These are phyloP conservation scores for Morpho helenor DNA, from an alignment of 2,888 invertebrate genomes.

Conservation along the genomic window DNA sequence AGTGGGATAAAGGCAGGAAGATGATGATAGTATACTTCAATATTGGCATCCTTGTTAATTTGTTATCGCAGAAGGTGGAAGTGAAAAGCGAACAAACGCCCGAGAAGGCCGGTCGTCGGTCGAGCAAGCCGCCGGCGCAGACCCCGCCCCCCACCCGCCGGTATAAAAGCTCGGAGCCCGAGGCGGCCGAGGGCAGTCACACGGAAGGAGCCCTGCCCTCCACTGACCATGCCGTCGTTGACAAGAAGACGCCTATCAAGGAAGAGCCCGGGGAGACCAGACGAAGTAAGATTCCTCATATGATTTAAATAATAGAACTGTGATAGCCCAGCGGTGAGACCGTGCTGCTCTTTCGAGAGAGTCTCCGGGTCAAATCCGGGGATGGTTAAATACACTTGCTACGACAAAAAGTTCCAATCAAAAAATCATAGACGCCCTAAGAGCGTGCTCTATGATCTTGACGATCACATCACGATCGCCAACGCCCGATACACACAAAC, in stretches of 20 bases:
- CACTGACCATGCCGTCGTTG: conserved; percentile 22
- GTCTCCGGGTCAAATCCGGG: too few species aligned
- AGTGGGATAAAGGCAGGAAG: too few species aligned
- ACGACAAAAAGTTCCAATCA: too few species aligned
- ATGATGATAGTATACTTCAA: too few species aligned
- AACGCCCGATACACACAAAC: too few species aligned
- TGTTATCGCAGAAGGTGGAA: conserved; percentile 63
- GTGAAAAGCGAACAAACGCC: conserved; percentile 66
- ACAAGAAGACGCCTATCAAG: conserved; percentile 50
- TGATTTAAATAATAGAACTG: too few species aligned
- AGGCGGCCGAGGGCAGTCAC: conserved; percentile 60
- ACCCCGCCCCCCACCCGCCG: conserved; percentile 59
- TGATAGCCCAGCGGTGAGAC: too few species aligned
- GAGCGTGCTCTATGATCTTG: too few species aligned
- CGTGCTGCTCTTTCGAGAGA: too few species aligned
- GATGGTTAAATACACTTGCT: too few species aligned
- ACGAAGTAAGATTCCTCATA: conserved; percentile 41
- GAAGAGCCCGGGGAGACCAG: conserved; percentile 53
- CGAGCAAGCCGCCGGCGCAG: conserved; percentile 53
- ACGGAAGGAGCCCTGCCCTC: conserved; percentile 55
- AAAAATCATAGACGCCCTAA: too few species aligned
- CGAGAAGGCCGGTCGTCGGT: conserved; percentile 58
- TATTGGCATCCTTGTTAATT: not conserved
- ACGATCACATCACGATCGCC: too few species aligned
- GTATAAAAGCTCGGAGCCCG: conserved; percentile 55